These are phyloP conservation scores for Palaemon carinicauda DNA, from an alignment of 1,140 invertebrate genomes.

Conservation along the genomic window DNA sequence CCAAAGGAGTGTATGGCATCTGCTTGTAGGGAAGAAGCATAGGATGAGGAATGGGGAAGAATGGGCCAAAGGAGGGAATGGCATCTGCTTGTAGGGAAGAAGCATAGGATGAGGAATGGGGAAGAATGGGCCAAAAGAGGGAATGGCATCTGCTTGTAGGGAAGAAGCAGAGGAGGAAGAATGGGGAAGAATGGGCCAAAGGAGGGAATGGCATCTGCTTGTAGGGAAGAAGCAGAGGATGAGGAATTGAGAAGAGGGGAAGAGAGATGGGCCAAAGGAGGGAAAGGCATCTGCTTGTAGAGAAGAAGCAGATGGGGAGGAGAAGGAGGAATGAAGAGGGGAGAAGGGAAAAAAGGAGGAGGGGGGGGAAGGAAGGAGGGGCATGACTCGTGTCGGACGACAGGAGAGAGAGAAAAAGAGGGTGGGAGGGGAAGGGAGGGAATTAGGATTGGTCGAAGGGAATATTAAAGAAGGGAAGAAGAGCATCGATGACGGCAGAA, in stretches of 20 bases:
- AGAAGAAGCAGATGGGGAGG: background rate
- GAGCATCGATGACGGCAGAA: no score
- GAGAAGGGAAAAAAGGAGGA: background rate
- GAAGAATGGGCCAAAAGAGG: no score
- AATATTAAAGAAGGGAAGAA: no score
- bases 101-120: no score
- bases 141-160: background rate
- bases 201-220: background rate
- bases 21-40: background rate
- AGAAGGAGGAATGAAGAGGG: background rate
- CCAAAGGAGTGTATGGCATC: no score
- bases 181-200: no score
- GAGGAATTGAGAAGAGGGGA: background rate
- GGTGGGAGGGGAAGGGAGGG: no score
- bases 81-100: background rate
- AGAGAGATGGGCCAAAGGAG: background rate
- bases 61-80: background rate
- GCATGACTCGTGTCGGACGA: background rate
- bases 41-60: no score
- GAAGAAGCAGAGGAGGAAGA: background rate
- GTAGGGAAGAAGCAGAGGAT: background rate
- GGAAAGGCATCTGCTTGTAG: background rate
- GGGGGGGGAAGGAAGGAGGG: background rate
- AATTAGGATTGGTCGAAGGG: no score
- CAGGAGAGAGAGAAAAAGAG: no score